phyloP scores from a whole-genome alignment of 2,113 vertebrate species.

The Saimiri boliviensis region DNA sequence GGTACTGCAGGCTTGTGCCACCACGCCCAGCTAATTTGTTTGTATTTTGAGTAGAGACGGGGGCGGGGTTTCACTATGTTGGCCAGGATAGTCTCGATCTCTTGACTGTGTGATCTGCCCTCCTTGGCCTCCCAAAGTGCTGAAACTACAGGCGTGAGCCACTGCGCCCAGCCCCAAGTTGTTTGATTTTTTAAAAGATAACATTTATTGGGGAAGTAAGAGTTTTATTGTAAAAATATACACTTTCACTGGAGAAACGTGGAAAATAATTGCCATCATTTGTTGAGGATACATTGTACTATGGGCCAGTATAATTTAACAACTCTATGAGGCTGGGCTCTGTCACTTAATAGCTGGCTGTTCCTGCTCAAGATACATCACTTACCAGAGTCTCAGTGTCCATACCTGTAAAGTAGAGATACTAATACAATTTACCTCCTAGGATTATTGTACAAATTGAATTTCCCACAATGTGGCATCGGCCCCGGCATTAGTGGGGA shows the following conservation, averaged over 20 bases:
- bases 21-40: too few relatives aligned
- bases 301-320: background rate
- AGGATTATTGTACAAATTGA: background rate
- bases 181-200: background rate
- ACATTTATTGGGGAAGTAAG: background rate
- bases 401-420: background rate
- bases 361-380: background rate
- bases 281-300: background rate
- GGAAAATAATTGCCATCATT: slow-evolving; percentile 33
- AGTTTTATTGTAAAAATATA: background rate
- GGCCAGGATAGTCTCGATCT: too few relatives aligned
- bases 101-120: too few relatives aligned
- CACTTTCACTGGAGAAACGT: background rate
- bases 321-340: background rate
- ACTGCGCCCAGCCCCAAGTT: too few relatives aligned
- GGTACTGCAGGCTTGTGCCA: too few relatives aligned
- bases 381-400: background rate
- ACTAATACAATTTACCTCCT: background rate
- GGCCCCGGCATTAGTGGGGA: too few relatives aligned
- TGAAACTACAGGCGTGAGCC: too few relatives aligned
- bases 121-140: too few relatives aligned
- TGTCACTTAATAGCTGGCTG: background rate
- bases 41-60: too few relatives aligned
- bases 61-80: too few relatives aligned
- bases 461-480: background rate